Conservation (phyloP, 2,113 vertebrate genomes). For the Plectropomus leopardus region DNA sequence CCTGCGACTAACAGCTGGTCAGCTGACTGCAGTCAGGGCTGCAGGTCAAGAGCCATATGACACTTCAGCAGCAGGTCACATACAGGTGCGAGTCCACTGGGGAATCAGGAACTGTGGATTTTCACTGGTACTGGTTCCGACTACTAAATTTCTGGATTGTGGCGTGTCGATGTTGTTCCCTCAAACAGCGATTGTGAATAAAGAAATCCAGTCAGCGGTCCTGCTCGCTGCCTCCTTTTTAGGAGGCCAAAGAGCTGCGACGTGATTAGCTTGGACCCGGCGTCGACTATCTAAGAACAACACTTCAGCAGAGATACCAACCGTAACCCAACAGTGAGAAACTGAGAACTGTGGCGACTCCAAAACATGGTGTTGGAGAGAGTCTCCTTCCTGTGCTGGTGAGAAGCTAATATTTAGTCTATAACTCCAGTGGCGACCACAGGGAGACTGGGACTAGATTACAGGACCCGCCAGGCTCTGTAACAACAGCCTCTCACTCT, state of each 20-base stretch:
- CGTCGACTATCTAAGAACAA: neutral
- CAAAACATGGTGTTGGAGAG: neutral
- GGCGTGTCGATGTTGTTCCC: too few species aligned
- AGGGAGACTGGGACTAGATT: slow-evolving; percentile 34
- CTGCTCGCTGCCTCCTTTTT: neutral
- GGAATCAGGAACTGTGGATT: neutral
- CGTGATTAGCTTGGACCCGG: neutral
- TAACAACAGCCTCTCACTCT: slow-evolving; percentile 18
- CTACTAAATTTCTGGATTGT: too few species aligned
- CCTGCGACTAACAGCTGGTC: slow-evolving; percentile 38
- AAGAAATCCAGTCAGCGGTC: neutral
- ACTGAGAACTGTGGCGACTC: neutral
- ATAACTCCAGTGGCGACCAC: slow-evolving; percentile 16
- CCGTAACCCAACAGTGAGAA: neutral
- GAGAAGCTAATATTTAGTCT: slow-evolving; percentile 24
- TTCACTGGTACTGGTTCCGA: too few species aligned
- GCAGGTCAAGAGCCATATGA: slow-evolving; percentile 3
- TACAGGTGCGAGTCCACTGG: neutral
- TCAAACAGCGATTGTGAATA: neutral
- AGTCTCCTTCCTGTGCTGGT: slow-evolving; percentile 7
- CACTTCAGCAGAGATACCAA: neutral
- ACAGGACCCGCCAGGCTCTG: slow-evolving; percentile 25
- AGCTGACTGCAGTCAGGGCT: slow-evolving; percentile 17
- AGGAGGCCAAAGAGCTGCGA: neutral
- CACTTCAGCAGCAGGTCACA: slow-evolving; percentile 12